Evolutionary conservation across 1,140 invertebrate genomes (phyloP).

Genomic region (Cataglyphis hispanica): DNA sequence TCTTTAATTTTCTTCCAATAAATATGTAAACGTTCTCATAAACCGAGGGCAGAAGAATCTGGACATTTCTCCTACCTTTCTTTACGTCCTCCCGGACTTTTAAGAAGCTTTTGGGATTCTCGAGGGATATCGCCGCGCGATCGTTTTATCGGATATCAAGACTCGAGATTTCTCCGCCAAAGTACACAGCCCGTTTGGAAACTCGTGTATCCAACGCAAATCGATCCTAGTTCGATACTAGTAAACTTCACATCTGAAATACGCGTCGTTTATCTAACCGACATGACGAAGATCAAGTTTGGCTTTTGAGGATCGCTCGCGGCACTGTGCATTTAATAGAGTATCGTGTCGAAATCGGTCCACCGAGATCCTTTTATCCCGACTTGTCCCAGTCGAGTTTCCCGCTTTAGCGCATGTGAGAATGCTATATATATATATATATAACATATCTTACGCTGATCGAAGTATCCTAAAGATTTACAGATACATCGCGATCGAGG

Average conservation of each 20-base stretch:
- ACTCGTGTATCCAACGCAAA: conserved; percentile 62
- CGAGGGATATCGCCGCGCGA: conserved; percentile 50
- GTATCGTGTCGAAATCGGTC: conserved; percentile 56
- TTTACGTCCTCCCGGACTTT: conserved; percentile 21
- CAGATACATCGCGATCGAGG: conserved; percentile 36
- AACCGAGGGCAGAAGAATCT: conserved; percentile 36
- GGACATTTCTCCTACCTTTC: neutral
- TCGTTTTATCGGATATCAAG: conserved; percentile 65
- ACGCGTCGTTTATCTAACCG: conserved; percentile 54
- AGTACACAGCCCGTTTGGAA: conserved; percentile 56
- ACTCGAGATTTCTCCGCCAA: conserved; percentile 61
- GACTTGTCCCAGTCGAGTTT: conserved; percentile 51
- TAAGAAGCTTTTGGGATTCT: conserved; percentile 64
- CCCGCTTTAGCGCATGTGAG: conserved; percentile 38
- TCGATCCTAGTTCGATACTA: conserved; percentile 58
- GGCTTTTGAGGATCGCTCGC: conserved; percentile 43
- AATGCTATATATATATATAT: conserved; percentile 25
- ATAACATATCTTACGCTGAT: conserved; percentile 33
- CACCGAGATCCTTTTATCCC: conserved; percentile 52
- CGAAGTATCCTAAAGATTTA: conserved; percentile 60
- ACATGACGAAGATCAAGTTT: conserved; percentile 63
- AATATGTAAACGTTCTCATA: neutral
- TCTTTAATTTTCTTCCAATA: conserved; percentile 14
- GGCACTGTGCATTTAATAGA: conserved; percentile 53
- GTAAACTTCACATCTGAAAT: conserved; percentile 56